A percentile compares a stretch with the other conserved stretches of the same genome.
Evolutionary conservation across 2,113 vertebrate genomes (phyloP).

Genomic region (Trichomycterus rosablanca): DNA sequence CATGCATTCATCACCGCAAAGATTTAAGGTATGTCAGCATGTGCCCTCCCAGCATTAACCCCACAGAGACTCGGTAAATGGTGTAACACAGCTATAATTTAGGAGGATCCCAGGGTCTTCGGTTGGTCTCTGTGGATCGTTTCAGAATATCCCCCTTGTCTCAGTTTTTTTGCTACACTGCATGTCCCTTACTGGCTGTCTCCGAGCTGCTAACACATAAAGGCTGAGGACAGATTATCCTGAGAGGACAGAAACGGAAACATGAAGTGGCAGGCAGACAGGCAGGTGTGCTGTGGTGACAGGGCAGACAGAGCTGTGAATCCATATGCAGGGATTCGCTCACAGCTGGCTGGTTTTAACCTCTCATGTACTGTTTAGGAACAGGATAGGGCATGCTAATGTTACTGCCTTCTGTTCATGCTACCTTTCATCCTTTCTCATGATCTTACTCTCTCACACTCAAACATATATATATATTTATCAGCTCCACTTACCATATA

Average conservation of each 20-base stretch:
- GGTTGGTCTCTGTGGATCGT: conserved; percentile 22
- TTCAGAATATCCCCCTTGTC: conserved; percentile 18
- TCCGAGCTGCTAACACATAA: not conserved
- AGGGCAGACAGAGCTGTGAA: conserved; percentile 43
- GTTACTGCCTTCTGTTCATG: not conserved
- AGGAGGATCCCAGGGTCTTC: conserved; percentile 14
- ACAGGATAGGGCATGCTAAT: too few relatives aligned
- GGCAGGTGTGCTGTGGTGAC: conserved; percentile 30
- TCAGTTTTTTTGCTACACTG: conserved; percentile 21
- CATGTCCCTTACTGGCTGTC: conserved; percentile 33
- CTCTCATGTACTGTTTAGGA: conserved; percentile 35
- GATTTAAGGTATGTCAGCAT: conserved; percentile 51
- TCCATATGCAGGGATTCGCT: conserved; percentile 41
- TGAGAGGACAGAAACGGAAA: conserved; percentile 24
- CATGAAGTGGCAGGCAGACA: conserved; percentile 33
- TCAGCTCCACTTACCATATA: too few relatives aligned
- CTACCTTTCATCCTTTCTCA: not conserved
- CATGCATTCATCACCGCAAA: conserved; percentile 67
- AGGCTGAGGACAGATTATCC: conserved; percentile 9
- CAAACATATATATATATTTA: too few relatives aligned
- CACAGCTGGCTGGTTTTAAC: conserved; percentile 44
- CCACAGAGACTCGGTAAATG: conserved; percentile 18
- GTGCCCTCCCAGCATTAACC: conserved; percentile 27
- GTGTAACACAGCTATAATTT: conserved; percentile 43
- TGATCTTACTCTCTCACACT: not conserved